Evolutionary conservation across 2,113 vertebrate genomes (phyloP), one percentile per base, ranked within the genome.

Genomic region (Forbesichthys papilliferus): DNA sequence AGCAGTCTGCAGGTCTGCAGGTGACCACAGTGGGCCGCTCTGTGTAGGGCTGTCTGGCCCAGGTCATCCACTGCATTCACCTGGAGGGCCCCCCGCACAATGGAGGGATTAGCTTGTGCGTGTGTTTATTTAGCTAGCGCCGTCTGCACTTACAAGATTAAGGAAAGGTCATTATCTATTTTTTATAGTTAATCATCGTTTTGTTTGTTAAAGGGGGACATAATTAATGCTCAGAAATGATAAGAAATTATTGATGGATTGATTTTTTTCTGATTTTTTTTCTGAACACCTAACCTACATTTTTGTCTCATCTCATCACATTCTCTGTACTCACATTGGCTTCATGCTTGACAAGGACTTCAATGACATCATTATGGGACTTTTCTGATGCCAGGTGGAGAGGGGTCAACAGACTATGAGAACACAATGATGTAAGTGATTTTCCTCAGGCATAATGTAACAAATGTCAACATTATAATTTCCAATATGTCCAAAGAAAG

Each of bases 31-130:
- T 93, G 86, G 0, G 96, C 95, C 2, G 96, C 95, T 71, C 95
- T 86, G 70, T 98, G 96, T 85, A 98, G 83, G 0, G 95, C 93
- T 3, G 95, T 97, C 79, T 97, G 96, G 60, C 96, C 95, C 48
- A 97, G 94, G 1, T 94, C 95, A 86, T 97, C 96, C 80, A 96
- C 88, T 47, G 93, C 93, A 20, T 97, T 96, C 93, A 96, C 95
- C 96, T 97, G 87, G 48, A 72, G 0, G 4, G 4, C 0, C 58
- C 59, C 54, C 9, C 18, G 13, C 49, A 52, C 6, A 52, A 27
- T 1, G 9, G 20, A 27, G 27, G 20, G 56, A 11, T 4, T 11
- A 34, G 56, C 13, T 7, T 9, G 48, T 11, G 51, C 11, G 11
- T 42, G 36, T 42, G 36, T 42, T 42, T 42, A 42, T 42, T 42